These are phyloP conservation scores for Tretioscincus oriximinensis DNA, from an alignment of 2,113 vertebrate species.

Conservation along the genomic window DNA sequence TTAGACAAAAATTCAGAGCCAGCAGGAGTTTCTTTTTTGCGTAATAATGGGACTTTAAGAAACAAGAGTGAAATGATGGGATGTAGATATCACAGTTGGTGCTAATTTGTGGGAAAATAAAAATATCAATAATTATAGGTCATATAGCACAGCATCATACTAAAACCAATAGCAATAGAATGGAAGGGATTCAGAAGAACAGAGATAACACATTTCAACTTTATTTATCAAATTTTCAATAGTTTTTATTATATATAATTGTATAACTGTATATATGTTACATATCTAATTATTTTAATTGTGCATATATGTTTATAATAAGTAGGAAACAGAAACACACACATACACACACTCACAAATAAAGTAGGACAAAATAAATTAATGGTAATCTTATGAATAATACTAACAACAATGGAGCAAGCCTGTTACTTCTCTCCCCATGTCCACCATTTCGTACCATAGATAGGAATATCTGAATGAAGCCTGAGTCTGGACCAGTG, in stretches of 20 bases:
- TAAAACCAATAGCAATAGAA: neutral
- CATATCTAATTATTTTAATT: no score
- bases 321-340: no score
- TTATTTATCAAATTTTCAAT: no score
- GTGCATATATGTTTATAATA: no score
- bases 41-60: constrained; percentile 40
- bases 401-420: no score
- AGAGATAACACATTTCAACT: neutral
- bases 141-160: neutral
- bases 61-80: neutral
- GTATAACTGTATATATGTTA: no score
- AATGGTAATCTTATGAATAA: no score
- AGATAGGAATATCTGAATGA: neutral
- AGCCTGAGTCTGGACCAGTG: neutral
- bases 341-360: no score
- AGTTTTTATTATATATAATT: no score
- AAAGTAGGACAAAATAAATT: no score
- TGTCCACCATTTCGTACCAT: neutral
- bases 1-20: constrained; percentile 45
- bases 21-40: constrained; percentile 42
- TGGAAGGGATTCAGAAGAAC: constrained; percentile 18
- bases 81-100: constrained; percentile 43
- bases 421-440: no score
- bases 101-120: constrained; percentile 37
- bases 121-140: neutral